Conservation (phyloP, 2,888 invertebrate genomes). For the Plebejus argus region DNA sequence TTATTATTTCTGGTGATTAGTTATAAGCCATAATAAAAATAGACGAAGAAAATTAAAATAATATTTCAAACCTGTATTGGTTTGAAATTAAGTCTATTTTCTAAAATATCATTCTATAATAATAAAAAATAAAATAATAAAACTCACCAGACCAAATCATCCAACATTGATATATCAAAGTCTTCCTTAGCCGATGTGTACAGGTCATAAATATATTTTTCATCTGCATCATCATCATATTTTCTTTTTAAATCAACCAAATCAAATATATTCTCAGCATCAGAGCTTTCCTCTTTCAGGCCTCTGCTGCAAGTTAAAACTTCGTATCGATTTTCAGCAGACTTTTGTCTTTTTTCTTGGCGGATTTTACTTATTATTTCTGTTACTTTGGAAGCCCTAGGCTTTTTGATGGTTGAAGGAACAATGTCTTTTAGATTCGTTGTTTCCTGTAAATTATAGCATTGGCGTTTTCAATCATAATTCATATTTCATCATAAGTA, state of each 20-base stretch:
- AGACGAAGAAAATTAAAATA: no score
- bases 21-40: no score
- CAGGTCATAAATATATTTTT: slow-evolving; percentile 69
- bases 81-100: no score
- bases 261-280: slow-evolving; percentile 51
- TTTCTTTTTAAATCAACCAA: slow-evolving; percentile 62
- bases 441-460: slow-evolving; percentile 57
- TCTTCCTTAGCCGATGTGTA: slow-evolving; percentile 65
- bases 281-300: slow-evolving; percentile 50
- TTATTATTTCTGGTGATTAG: no score
- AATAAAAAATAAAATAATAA: background rate
- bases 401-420: slow-evolving; percentile 59
- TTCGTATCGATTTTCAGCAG: slow-evolving; percentile 64
- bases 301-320: slow-evolving; percentile 69
- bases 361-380: slow-evolving; percentile 68
- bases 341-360: slow-evolving; percentile 60
- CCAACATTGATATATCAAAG: slow-evolving; percentile 69
- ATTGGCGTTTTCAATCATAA: background rate
- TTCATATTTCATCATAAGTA: no score
- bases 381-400: slow-evolving; percentile 56
- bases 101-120: no score
- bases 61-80: no score
- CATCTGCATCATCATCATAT: slow-evolving; percentile 52
- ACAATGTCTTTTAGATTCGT: slow-evolving; percentile 58
- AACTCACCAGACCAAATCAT: slow-evolving; percentile 65